Conservation (phyloP, 2,113 vertebrate genomes). For the Delphinus delphis region DNA sequence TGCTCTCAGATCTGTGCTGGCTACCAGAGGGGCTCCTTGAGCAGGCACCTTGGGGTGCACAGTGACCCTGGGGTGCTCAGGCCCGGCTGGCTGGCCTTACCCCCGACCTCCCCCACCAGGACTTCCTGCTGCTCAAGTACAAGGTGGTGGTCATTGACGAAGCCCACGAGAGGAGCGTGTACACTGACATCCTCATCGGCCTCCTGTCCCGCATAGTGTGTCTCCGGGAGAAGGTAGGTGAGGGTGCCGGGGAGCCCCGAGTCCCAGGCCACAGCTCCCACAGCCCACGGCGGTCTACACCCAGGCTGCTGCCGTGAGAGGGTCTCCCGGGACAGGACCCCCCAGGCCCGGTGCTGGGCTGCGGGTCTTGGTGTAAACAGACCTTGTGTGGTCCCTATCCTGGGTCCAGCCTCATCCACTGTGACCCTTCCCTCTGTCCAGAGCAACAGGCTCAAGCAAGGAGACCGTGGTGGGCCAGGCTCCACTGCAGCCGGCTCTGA, state of each 20-base stretch:
- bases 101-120: conserved; percentile 78
- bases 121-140: conserved; percentile 94
- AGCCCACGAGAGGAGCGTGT: conserved; percentile 95
- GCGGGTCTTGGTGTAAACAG: fast-evolving
- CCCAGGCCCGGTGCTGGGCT: neutral
- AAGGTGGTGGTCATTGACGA: conserved; percentile 94
- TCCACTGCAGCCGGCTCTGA: fast-evolving
- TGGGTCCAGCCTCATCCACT: neutral
- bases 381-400: neutral
- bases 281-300: fast-evolving
- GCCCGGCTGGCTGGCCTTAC: fast-evolving
- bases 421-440: neutral
- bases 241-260: neutral
- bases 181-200: conserved; percentile 96
- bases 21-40: fast-evolving
- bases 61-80: fast-evolving
- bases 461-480: fast-evolving
- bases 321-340: too few relatives aligned
- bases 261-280: neutral
- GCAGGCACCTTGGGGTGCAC: neutral
- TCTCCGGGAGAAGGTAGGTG: conserved; percentile 90
- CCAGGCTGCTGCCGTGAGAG: fast-evolving
- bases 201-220: conserved; percentile 95
- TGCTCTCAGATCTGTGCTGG: fast-evolving
- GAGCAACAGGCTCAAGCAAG: neutral